Evolutionary conservation across 1,140 invertebrate species (phyloP), one percentile per base, ranked within the genome.

Genomic region (Schmidtea mediterranea): DNA sequence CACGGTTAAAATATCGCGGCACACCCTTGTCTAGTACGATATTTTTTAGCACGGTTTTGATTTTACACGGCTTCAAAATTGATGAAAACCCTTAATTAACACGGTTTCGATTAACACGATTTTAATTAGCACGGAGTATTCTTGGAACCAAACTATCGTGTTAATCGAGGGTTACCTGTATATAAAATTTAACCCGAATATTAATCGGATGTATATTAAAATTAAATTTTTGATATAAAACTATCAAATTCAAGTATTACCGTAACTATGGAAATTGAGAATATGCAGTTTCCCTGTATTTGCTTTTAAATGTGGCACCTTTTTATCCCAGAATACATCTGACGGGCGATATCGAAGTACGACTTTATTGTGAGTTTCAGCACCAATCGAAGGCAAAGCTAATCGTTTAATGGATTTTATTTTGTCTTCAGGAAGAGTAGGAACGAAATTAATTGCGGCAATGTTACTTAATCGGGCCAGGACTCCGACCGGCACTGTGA

Each of bases 311-410:
- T 41, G 40, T 23, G 40, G 40, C 18, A 23, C 40, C 3, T 41
- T 23, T 23, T 3, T 3, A 41, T 41, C 40, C 40, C 40, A 41
- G 40, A 41, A 41, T 6, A 32, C 26, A 32, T 32, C 26, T 32
- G 26, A 32, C 3, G 40, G 40, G 10, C 40, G 40, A 23, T 19
- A 41, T 23, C 40, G 40, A 12, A 41, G 40, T 12, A 41, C 40
- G 12, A 41, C 40, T 41, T 48, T 48, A 23, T 48, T 23, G 24
- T 48, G 46, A 8, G 46, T 48, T 48, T 48, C 23, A 6, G 46
- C 46, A n/a, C 46, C 46, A 9, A 48, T 37, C 9, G 43, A 2
- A 6, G 46, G 46, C 12, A 48, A 22, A 2, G 15, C 46, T 12
- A 48, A 22, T 3, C 24, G 21, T 21, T 40, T n/a, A 13, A 48